These are phyloP conservation scores for Theonella swinhoei DNA, from an alignment of 37 sponge, comb jelly and placozoan genomes.

Conservation along the genomic window DNA sequence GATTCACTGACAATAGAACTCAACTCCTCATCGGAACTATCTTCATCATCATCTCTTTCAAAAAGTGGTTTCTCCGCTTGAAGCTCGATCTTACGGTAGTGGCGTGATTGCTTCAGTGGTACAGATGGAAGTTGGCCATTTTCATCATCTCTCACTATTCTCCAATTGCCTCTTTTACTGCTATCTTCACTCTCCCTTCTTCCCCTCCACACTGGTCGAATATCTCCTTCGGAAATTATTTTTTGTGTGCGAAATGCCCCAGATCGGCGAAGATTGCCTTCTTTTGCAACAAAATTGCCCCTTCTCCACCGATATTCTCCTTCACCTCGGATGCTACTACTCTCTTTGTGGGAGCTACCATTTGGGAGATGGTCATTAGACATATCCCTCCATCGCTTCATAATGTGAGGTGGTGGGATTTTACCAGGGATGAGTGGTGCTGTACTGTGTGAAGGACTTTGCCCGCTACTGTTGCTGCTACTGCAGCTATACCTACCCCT, in stretches of 20 bases:
- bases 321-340: not conserved
- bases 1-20: not conserved
- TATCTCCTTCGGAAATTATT: not conserved
- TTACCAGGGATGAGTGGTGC: not conserved
- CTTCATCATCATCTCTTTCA: slow-evolving; percentile 3
- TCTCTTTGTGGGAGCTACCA: not conserved
- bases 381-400: not conserved
- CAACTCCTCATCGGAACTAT: not conserved
- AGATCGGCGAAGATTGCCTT: not conserved
- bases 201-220: not conserved
- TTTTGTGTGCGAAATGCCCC: not conserved
- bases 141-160: not conserved
- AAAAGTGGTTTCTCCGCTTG: slow-evolving; percentile 39
- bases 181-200: not conserved
- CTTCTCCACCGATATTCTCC: not conserved
- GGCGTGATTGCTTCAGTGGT: not conserved
- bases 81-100: slow-evolving; percentile 38
- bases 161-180: not conserved
- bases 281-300: not conserved
- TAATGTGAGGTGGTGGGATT: not conserved
- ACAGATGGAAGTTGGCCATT: not conserved
- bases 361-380: too few species aligned
- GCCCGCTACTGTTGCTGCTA: not conserved
- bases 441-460: not conserved
- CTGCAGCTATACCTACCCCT: not conserved